Percentiles rank a stretch among this genome's conserved stretches.
Evolutionary conservation across 2,888 invertebrate genomes (phyloP).

Genomic region (Lingula anatina): DNA sequence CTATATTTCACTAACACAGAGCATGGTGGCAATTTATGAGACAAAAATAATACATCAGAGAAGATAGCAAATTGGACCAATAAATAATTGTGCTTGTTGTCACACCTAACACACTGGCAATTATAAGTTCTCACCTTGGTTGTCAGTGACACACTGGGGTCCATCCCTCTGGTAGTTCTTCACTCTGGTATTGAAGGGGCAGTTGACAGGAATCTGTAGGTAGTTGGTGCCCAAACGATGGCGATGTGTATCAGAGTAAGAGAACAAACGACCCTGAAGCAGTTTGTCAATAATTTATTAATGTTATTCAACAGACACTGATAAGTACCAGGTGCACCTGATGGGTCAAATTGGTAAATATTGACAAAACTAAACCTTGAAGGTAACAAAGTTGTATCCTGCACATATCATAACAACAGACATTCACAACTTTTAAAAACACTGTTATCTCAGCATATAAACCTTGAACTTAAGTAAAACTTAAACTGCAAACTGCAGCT

Average conservation of each 20-base stretch:
- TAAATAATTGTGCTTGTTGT: too few relatives aligned
- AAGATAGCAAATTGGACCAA: too few relatives aligned
- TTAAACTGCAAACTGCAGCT: too few relatives aligned
- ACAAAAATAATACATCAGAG: too few relatives aligned
- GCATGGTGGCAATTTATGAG: too few relatives aligned
- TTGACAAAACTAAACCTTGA: neutral
- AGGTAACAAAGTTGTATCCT: neutral
- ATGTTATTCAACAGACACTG: neutral
- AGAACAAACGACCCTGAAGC: constrained; percentile 53
- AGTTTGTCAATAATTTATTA: neutral
- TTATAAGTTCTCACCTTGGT: too few relatives aligned
- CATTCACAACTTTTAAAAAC: neutral
- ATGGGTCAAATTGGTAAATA: neutral
- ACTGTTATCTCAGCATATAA: too few relatives aligned
- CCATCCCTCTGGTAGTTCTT: constrained; percentile 88
- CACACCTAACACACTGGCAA: too few relatives aligned
- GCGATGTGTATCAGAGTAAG: constrained; percentile 82
- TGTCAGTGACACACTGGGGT: constrained; percentile 66
- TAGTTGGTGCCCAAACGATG: constrained; percentile 84
- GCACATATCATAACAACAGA: neutral
- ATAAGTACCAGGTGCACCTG: neutral
- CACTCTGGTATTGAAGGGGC: constrained; percentile 65
- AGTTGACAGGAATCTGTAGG: constrained; percentile 90
- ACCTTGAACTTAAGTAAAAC: too few relatives aligned
- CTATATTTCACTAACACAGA: too few relatives aligned